A percentile compares a stretch with the other conserved stretches of the same genome.
Evolutionary conservation across 1,140 invertebrate species (phyloP).

Genomic region (Eumaeus atala): DNA sequence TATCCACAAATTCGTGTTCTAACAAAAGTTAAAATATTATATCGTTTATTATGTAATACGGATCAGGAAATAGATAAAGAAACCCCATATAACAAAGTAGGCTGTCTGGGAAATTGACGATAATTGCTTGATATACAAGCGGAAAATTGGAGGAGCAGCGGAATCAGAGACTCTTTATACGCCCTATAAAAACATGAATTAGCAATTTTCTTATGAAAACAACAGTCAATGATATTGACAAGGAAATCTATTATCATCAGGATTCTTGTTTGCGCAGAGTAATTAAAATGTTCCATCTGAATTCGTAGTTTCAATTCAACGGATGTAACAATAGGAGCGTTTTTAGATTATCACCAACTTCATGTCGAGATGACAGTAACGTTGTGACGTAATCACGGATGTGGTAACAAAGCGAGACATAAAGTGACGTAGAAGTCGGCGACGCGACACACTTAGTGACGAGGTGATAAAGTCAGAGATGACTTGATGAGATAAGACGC

Average conservation of each 20-base stretch:
- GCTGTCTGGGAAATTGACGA: constrained; percentile 37
- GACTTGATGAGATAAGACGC: too few relatives aligned
- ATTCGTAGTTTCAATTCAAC: neutral
- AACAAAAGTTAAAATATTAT: too few relatives aligned
- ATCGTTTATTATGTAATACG: constrained; percentile 14
- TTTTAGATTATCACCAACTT: constrained; percentile 3
- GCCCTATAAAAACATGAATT: constrained; percentile 22
- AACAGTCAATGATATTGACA: constrained; percentile 13
- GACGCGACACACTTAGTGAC: too few relatives aligned
- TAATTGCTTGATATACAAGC: constrained; percentile 39
- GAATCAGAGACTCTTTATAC: constrained; percentile 25
- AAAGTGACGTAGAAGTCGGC: too few relatives aligned
- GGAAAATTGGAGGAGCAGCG: constrained; percentile 30
- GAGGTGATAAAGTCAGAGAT: too few relatives aligned
- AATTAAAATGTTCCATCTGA: constrained; percentile 1
- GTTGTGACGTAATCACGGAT: too few relatives aligned
- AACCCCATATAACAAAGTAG: constrained; percentile 24
- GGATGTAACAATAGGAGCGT: too few relatives aligned
- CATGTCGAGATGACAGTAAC: too few relatives aligned
- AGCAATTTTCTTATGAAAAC: constrained; percentile 27
- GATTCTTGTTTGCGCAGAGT: neutral
- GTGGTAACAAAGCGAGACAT: too few relatives aligned
- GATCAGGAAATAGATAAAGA: constrained; percentile 1
- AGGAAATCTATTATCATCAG: constrained; percentile 7
- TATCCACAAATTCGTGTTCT: too few relatives aligned